phyloP scores from a whole-genome alignment of 2,888 invertebrate species.

The Ypsolopha scabrella region DNA sequence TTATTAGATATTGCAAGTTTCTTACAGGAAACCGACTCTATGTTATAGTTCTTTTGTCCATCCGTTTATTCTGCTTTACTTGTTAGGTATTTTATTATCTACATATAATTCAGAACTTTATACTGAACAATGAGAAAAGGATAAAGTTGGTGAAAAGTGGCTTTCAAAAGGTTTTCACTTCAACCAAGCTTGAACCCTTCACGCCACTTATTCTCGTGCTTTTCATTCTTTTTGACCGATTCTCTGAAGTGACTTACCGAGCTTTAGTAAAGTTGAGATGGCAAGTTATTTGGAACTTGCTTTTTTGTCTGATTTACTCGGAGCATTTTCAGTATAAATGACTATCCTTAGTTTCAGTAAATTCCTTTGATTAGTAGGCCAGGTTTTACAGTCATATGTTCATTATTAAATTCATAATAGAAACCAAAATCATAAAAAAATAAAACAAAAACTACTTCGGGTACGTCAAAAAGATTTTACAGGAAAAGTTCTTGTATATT shows the following conservation, averaged over 20 bases:
- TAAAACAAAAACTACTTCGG: too few relatives aligned
- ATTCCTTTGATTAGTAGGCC: too few relatives aligned
- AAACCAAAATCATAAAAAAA: too few relatives aligned
- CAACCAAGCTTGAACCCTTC: background rate
- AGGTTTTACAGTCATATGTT: too few relatives aligned
- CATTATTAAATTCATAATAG: too few relatives aligned
- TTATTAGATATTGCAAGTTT: too few relatives aligned
- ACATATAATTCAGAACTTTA: background rate
- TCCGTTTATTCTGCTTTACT: too few relatives aligned
- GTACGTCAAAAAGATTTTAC: too few relatives aligned
- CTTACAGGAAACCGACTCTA: too few relatives aligned
- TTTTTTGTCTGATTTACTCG: conserved; percentile 24
- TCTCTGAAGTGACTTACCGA: conserved; percentile 20
- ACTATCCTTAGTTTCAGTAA: conserved; percentile 20
- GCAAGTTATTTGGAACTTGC: conserved; percentile 42
- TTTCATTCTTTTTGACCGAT: conserved; percentile 26
- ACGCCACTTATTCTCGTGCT: background rate
- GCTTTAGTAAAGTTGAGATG: conserved; percentile 35
- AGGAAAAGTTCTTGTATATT: too few relatives aligned
- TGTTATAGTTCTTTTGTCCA: too few relatives aligned
- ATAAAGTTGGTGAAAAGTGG: background rate
- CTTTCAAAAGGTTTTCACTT: background rate
- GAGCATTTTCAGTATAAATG: conserved; percentile 30
- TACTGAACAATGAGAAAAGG: background rate
- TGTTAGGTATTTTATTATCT: background rate